A percentile compares a stretch with the other conserved stretches of the same genome.
Evolutionary conservation across 2,888 invertebrate genomes (phyloP).

Genomic region (Hirtodrosophila alboralis): DNA sequence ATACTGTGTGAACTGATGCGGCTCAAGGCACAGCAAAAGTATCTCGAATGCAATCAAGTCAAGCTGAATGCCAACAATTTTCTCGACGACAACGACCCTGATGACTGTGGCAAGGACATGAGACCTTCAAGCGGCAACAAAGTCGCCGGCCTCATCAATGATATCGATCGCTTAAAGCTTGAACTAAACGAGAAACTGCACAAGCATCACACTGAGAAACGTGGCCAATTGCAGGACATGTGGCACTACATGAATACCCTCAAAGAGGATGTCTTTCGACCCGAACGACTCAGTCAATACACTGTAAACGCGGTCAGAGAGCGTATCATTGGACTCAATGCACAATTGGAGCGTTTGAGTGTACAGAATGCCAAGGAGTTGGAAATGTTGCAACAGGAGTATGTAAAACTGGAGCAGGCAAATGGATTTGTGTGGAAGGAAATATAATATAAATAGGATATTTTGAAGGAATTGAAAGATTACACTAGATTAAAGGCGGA

Average conservation of each 20-base stretch:
- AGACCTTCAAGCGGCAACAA: conserved; percentile 40
- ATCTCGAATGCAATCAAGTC: conserved; percentile 83
- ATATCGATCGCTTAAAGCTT: conserved; percentile 77
- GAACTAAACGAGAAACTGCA: conserved; percentile 66
- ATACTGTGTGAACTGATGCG: conserved; percentile 82
- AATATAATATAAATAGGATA: no score
- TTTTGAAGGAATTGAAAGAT: no score
- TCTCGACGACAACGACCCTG: conserved; percentile 47
- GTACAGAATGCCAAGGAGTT: conserved; percentile 69
- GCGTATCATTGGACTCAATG: conserved; percentile 76
- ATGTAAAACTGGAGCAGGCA: conserved; percentile 62
- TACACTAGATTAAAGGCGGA: no score
- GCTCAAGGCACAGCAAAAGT: conserved; percentile 83
- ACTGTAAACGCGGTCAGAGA: conserved; percentile 76
- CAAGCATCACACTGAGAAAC: conserved; percentile 58
- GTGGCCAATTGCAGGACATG: conserved; percentile 79
- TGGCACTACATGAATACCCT: conserved; percentile 77
- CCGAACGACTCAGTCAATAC: conserved; percentile 73
- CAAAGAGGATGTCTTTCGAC: conserved; percentile 72
- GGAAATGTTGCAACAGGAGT: conserved; percentile 56
- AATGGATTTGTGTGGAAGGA: conserved; percentile 66
- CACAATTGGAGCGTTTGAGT: conserved; percentile 71
- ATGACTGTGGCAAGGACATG: not conserved
- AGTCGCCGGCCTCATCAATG: conserved; percentile 60
- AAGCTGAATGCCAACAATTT: conserved; percentile 80